Evolutionary conservation across 2,888 invertebrate species (phyloP).

Genomic region (Nomada hirtipes): DNA sequence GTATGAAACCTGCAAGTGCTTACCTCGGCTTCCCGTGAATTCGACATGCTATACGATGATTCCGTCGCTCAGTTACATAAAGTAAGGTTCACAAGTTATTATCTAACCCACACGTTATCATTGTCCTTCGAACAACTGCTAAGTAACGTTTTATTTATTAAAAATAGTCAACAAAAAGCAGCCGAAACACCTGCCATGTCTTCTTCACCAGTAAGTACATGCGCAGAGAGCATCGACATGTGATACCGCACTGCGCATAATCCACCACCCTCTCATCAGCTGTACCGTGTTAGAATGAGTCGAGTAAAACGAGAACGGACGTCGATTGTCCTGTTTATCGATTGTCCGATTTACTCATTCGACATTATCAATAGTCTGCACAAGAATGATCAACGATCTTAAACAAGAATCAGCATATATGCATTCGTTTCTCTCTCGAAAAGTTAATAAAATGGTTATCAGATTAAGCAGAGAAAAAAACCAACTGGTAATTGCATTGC

Average conservation of each 20-base stretch:
- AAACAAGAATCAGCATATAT: slow-evolving; percentile 4
- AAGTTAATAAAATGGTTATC: background rate
- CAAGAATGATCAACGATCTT: slow-evolving; percentile 20
- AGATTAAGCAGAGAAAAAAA: background rate
- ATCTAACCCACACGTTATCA: slow-evolving; percentile 34
- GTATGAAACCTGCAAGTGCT: slow-evolving; percentile 35
- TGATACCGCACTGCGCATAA: slow-evolving; percentile 62
- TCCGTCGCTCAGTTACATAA: slow-evolving; percentile 11
- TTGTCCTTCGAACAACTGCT: slow-evolving; percentile 18
- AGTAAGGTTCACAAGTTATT: slow-evolving; percentile 20
- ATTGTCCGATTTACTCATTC: background rate
- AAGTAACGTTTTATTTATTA: slow-evolving; percentile 26
- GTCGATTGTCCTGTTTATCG: background rate
- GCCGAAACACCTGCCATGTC: slow-evolving; percentile 73
- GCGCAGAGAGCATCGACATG: slow-evolving; percentile 61
- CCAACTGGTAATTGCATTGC: too few relatives aligned
- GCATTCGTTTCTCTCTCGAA: background rate
- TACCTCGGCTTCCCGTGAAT: slow-evolving; percentile 68
- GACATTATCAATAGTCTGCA: background rate
- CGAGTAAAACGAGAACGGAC: slow-evolving; percentile 15
- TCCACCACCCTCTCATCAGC: slow-evolving; percentile 26
- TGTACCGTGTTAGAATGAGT: slow-evolving; percentile 15
- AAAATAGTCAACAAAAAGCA: slow-evolving; percentile 68
- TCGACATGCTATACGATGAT: slow-evolving; percentile 62
- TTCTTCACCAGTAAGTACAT: slow-evolving; percentile 70